Evolutionary conservation across 2,888 invertebrate genomes (phyloP), one percentile per base, ranked within the genome.

Genomic region (Gryllus longicercus): DNA sequence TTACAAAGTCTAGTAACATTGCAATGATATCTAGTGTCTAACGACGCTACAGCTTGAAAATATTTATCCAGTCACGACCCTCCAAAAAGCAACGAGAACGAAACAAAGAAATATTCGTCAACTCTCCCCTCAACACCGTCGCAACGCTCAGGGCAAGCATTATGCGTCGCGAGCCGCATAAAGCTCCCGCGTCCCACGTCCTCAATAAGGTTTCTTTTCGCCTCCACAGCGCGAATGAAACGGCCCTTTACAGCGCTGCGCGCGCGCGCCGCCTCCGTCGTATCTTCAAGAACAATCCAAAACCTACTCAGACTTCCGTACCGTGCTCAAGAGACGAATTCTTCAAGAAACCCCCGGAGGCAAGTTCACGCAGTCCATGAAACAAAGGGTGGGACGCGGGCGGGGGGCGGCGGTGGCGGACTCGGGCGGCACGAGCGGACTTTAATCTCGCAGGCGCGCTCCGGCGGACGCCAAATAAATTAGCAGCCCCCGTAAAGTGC

Each of bases 311-410:
- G 16, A n/a, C 63, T n/a, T 63, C 16, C 63, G n/a, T 63, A 18
- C 63, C 14, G 63, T n/a, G 16, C 63, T 63, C 63, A n/a, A n/a
- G 63, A 63, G 63, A n/a, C 63, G 63, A 63, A 63, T 63, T 63
- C 63, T 63, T 63, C 63, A 63, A 63, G 63, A n/a, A 63, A 63
- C n/a, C 63, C 63, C 63, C 63, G 63, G 63, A n/a, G 63, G 16
- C 12, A 63, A 63, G 63, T 63, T n/a, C 14, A 14, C n/a, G 63
- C 14, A 63, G 63, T 63, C 63, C 14, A 14, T 63, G 63, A 63
- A 63, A 63, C 63, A 63, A 63, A 14, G 63, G 63, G 16, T n/a
- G 63, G 8, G 14, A 14, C n/a, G 63, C 63, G 11, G 14, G 4
- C 16, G 63, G 63, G 12, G 3, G 63, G 63, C 63, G 63, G 63